Base-by-base conservation (phyloP, 23 tunicate genomes). In the Trididemnum nubilum region DNA sequence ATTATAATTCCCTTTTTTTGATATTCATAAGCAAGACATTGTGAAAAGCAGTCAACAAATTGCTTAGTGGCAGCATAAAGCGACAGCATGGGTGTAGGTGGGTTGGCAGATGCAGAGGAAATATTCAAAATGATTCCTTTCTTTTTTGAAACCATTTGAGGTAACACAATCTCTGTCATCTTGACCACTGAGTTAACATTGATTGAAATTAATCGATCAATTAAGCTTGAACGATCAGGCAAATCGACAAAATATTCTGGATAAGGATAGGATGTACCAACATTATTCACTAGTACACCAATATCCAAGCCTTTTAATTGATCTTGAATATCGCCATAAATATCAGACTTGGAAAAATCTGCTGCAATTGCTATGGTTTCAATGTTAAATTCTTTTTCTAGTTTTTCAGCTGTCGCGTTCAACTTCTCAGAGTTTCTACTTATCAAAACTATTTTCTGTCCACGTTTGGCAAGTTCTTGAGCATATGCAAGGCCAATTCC, bases 241-340 rank as follows among this genome's bases (percentile, higher is more conserved):
- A 63, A 63, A 71, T 78, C 60, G 25, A 83, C 24, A 49, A 92
- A 92, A 51, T 72, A 82, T 71, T 87, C 80, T 3, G 97, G 91
- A 77, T 67, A 76, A 30, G 76, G 81, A 51, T 91, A 86, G 72
- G 87, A 92, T 3, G 87, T 21, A 0, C 97, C 97, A 83, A 85
- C 97, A 87, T 92, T 92, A 58, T 92, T 92, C 0, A 92, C 77
- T 33, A 92, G 78, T 34, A 92, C 83, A 31, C 97, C 97, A 64
- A 92, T 65, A 29, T 92, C 97, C 35, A 82, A 36, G 19, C 73
- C 40, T 0, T 64, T 35, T 26, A 83, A 32, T 18, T 22, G 29
- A 1, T 72, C 77, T 28, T 79, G 24, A 15, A 87, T 72, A 72
- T 33, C 0, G 71, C 80, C 35, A 28, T 29, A 59, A 36, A 19